Evolutionary conservation across 2,797 vertebrate species (phyloP).

Genomic region (Psittacula echo): DNA sequence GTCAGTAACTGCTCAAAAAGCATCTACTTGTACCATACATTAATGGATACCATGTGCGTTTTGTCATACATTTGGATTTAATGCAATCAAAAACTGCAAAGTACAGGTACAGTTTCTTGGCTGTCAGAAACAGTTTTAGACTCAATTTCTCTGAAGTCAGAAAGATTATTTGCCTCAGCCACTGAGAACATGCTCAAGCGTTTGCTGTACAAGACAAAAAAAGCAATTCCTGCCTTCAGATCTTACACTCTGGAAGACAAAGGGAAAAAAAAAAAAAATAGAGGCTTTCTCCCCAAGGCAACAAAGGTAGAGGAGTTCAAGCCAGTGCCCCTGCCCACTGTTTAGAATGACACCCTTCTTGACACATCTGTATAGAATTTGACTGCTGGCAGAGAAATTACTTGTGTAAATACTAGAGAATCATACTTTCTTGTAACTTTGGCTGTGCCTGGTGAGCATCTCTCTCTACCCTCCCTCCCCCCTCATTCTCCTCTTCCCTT

Average conservation of each 20-base stretch:
- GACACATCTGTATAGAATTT: not conserved
- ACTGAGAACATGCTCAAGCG: not conserved
- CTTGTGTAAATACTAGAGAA: not conserved
- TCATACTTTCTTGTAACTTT: not conserved
- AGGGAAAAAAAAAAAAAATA: not conserved
- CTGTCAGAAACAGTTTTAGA: not conserved
- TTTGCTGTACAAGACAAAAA: not conserved
- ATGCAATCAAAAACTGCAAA: not conserved
- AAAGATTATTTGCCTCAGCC: not conserved
- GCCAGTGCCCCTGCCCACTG: not conserved
- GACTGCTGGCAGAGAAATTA: not conserved
- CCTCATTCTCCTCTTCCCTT: not conserved
- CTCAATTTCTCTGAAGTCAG: not conserved
- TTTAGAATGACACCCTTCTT: not conserved
- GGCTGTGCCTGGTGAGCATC: not conserved
- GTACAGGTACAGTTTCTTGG: not conserved
- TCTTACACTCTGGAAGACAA: not conserved
- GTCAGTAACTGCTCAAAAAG: not conserved
- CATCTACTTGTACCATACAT: not conserved
- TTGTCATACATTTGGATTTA: not conserved
- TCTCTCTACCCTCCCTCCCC: not conserved
- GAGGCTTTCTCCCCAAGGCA: not conserved
- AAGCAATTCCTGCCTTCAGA: not conserved
- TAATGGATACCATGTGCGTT: fast-evolving
- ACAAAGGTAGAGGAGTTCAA: not conserved